Evolutionary conservation across 30 jellyfish, hydroid and myxozoan species (phyloP), one percentile per base, ranked within the genome.

Genomic region (Catostylus mosaicus): DNA sequence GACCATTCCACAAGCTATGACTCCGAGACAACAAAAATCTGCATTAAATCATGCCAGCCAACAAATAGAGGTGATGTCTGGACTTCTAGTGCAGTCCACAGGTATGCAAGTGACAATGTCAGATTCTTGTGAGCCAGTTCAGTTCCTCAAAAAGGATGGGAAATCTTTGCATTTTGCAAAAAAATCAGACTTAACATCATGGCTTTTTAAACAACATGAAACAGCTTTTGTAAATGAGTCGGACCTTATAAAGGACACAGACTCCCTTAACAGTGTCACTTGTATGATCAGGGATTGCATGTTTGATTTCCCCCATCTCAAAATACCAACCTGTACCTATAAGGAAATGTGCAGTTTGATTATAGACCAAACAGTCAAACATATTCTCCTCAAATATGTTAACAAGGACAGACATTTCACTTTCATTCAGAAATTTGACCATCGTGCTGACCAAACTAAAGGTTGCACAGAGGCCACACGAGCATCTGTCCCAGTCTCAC

Each of bases 271-370:
- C 32, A 33, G 52, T 54, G 61, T 80, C 62, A 64, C 90, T 46
- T 80, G 90, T 76, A 52, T 80, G 90, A 80, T 80, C 77, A 64
- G 75, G 62, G 90, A 80, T 37, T 80, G 90, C 67, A 80, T 80
- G 83, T 80, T 47, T 30, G 77, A 64, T 31, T 67, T 80, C 76
- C 61, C 67, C 4, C 50, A 61, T 31, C 57, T 81, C 9, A 67
- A 81, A n/a, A 80, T 63, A 9, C 90, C 90, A 43, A 80, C 81
- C 35, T 80, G 82, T 33, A 64, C 75, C 45, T 80, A 80, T 56
- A 52, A 80, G 50, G 82, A 64, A 47, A 80, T 64, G 74, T 33
- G 74, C 72, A 63, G 75, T 38, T 47, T n/a, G 38, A 78, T 63
- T 6, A 33, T 54, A 29, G 82, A 78, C 30, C 72, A 78, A 61